A percentile compares a stretch with the other conserved stretches of the same genome.
phyloP scores from a whole-genome alignment of 2,113 vertebrate species.

The Pavo muticus region DNA sequence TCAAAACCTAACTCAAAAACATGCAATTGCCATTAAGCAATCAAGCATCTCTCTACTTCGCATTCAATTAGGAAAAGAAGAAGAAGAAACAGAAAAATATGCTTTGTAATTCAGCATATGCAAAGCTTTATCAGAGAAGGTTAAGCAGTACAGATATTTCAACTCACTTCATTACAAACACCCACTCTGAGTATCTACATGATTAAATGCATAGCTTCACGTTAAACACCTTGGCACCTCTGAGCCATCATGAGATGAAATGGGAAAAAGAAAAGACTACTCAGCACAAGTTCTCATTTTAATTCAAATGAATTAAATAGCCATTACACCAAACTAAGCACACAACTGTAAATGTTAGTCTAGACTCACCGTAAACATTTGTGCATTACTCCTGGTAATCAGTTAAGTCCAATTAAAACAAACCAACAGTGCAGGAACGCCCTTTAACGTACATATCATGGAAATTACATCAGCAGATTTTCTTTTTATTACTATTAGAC shows the following conservation, averaged over 20 bases:
- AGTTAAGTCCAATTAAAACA: slow-evolving; percentile 5
- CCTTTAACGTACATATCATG: neutral
- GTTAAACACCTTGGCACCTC: neutral
- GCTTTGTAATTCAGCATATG: neutral
- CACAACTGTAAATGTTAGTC: neutral
- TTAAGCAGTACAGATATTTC: neutral
- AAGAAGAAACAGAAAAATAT: neutral
- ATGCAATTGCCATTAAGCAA: neutral
- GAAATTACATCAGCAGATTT: neutral
- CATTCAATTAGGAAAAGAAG: neutral
- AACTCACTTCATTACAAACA: neutral
- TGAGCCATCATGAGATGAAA: neutral
- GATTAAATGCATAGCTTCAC: neutral
- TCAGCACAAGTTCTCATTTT: neutral
- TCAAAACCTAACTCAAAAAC: neutral
- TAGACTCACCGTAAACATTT: neutral
- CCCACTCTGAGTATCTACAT: neutral
- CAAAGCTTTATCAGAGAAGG: neutral
- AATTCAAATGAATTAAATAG: neutral
- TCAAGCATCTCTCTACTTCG: neutral
- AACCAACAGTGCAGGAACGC: neutral
- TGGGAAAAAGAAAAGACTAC: neutral
- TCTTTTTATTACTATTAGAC: neutral
- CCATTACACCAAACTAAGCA: neutral
- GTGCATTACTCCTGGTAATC: neutral